Evolutionary conservation across 2,113 vertebrate genomes (phyloP).

Genomic region (Galbula dea): DNA sequence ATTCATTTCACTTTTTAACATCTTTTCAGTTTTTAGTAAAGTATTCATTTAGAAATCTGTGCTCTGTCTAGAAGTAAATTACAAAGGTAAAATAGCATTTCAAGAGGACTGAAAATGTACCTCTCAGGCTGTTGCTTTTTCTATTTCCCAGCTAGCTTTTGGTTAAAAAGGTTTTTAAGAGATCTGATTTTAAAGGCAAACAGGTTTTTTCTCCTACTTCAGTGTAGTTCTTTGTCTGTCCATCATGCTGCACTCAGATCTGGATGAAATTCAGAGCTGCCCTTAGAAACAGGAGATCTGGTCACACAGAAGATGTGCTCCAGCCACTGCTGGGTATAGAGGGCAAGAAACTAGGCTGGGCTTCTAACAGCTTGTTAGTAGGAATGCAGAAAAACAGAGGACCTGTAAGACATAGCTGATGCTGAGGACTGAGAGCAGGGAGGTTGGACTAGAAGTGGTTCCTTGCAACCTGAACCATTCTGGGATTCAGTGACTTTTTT

Average conservation of each 20-base stretch:
- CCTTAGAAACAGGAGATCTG: not conserved
- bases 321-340: not conserved
- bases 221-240: not conserved
- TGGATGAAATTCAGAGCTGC: not conserved
- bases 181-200: slow-evolving; percentile 26
- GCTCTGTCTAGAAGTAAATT: slow-evolving; percentile 60
- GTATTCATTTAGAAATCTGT: slow-evolving; percentile 63
- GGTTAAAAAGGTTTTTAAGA: slow-evolving; percentile 8
- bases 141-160: slow-evolving; percentile 21
- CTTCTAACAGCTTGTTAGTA: not conserved
- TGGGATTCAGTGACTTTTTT: not conserved
- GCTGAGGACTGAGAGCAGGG: not conserved
- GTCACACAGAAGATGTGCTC: not conserved
- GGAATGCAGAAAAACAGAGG: not conserved
- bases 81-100: slow-evolving; percentile 61
- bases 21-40: slow-evolving; percentile 60
- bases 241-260: not conserved
- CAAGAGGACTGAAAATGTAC: slow-evolving; percentile 58
- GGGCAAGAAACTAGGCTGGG: not conserved
- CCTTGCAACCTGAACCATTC: no score
- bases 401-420: not conserved
- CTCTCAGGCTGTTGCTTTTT: slow-evolving; percentile 24
- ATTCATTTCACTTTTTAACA: slow-evolving; percentile 68
- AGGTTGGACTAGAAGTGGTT: no score
- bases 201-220: not conserved